Base-by-base conservation (phyloP, 35 echinoderm and acorn worm genomes). In the Nesometra sesokonis region DNA sequence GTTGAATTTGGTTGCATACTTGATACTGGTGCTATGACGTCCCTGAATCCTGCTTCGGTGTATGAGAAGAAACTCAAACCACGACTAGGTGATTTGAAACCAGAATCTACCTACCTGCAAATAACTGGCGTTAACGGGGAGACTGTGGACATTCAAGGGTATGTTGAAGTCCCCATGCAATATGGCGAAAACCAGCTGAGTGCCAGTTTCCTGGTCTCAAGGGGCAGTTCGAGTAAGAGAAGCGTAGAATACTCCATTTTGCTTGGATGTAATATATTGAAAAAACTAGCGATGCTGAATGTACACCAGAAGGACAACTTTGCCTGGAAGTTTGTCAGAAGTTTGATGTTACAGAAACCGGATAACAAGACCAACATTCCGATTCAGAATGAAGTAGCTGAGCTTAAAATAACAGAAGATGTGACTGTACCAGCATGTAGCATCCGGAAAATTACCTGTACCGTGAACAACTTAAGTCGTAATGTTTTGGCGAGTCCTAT, bases 21-120 rank as follows among this genome's bases (percentile, higher is more conserved):
- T 34, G 90, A 91, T 86, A 91, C 85, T 82, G 90, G 90, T 23
- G 86, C 90, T 76, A 86, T 88, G 76, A 84, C 90, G 0, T 88
- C 90, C 31, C 35, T 91, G 46, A 91, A 88, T 35, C 86, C 57
- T 11, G 82, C 36, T 32, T 38, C 52, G 31, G 47, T 91, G 36
- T 91, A 88, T 33, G 19, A 84, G 11, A 43, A 88, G 81, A 80
- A 84, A 23, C 31, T 92, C 29, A 77, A 43, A 15, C 39, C 39
- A 76, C n/a, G 35, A 88, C 77, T 47, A 82, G n/a, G 30, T 88
- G 1, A 77, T 57, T 31, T 30, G 27, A 15, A 4, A 34, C 46
- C 81, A 34, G 86, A 29, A 29, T 31, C 46, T 4, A 37, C 77
- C n/a, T 88, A 77, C 82, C 77, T 92, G 30, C 33, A 57, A 47